Percentiles rank a stretch among this genome's conserved stretches.
Conservation (phyloP, 2,888 invertebrate genomes). For the Chironomus tentans region DNA sequence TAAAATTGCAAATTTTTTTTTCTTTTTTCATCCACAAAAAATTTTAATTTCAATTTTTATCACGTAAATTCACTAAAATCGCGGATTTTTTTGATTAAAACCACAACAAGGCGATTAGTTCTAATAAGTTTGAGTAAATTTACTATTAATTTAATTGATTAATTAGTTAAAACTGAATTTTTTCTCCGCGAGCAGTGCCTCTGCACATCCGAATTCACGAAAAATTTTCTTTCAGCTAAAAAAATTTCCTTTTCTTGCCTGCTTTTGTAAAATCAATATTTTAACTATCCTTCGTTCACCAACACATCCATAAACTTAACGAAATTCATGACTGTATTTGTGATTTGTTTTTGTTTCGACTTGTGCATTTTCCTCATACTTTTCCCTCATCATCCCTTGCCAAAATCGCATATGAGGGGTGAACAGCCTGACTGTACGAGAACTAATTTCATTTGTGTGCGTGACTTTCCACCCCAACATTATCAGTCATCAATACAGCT, state of each 20-base stretch:
- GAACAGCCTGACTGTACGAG: not conserved
- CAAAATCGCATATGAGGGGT: not conserved
- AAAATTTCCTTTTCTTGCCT: not conserved
- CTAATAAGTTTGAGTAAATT: not conserved
- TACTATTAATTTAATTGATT: conserved; percentile 21
- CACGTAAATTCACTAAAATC: not conserved
- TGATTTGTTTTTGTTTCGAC: conserved; percentile 22
- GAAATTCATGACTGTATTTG: not conserved
- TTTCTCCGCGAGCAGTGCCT: conserved; percentile 1
- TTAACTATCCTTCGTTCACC: conserved; percentile 18
- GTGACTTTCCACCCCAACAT: not conserved
- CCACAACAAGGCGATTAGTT: not conserved
- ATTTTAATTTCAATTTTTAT: not conserved
- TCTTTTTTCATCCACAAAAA: not conserved
- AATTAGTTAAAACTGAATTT: conserved; percentile 21
- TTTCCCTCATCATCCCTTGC: not conserved
- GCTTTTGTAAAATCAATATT: conserved; percentile 18
- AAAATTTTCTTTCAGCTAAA: conserved; percentile 25
- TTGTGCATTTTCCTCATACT: conserved; percentile 5
- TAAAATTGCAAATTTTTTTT: not conserved
- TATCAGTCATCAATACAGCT: not conserved
- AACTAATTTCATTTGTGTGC: not conserved
- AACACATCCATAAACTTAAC: conserved; percentile 4
- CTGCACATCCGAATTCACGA: conserved; percentile 23
- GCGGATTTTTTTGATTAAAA: not conserved